Conservation (phyloP, 1,140 invertebrate genomes). For the Procambarus clarkii region DNA sequence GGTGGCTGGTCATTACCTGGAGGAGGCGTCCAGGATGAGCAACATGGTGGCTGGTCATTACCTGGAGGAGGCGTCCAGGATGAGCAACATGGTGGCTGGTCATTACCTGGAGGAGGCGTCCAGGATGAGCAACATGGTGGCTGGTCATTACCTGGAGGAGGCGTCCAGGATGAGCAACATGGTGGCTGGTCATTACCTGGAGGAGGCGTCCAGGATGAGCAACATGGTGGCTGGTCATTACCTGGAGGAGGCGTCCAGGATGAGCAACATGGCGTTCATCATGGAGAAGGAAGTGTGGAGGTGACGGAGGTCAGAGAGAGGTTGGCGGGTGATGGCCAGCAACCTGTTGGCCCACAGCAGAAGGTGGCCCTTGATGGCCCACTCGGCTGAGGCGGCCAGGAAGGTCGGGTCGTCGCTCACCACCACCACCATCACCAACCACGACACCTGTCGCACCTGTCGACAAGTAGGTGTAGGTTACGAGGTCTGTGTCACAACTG, state of each 20-base stretch:
- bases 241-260: neutral
- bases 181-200: too few relatives aligned
- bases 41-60: neutral
- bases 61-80: neutral
- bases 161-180: too few relatives aligned
- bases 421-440: constrained; percentile 16
- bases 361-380: constrained; percentile 13
- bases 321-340: constrained; percentile 24
- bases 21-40: too few relatives aligned
- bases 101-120: neutral
- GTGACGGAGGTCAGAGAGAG: neutral
- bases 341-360: constrained; percentile 17
- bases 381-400: constrained; percentile 13
- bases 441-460: constrained; percentile 23
- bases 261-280: constrained; percentile 39
- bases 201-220: too few relatives aligned
- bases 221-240: neutral
- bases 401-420: constrained; percentile 14
- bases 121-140: neutral
- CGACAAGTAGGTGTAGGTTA: neutral
- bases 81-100: constrained; percentile 1
- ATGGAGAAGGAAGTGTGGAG: constrained; percentile 12
- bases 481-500: neutral
- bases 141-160: too few relatives aligned
- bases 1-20: too few relatives aligned